Base-by-base conservation (phyloP, 2,797 vertebrate genomes). In the Cynodonichthys magdalenae region DNA sequence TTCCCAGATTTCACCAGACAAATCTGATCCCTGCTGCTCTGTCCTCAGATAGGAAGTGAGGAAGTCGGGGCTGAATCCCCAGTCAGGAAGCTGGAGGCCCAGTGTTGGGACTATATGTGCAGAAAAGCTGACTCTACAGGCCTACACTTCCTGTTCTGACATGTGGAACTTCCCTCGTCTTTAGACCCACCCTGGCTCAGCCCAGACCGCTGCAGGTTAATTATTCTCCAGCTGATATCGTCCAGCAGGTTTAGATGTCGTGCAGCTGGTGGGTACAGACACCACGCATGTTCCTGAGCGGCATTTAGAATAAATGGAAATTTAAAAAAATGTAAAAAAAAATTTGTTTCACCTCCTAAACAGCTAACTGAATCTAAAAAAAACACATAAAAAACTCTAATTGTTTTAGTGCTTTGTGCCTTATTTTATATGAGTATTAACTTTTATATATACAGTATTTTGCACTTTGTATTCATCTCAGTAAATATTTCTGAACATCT, bases 131-230 rank as follows among this genome's bases (percentile, higher is more conserved):
- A 90, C 82, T 92, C 83, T 80, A 88, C 84, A 91, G 83, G 72
- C 57, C 69, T 54, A 74, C 71, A 73, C 82, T 91, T 94, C 92
- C 90, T 93, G 91, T 93, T 93, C 92, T 91, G 84, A 91, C 85
- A 89, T 89, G 81, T 84, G 85, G 85, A 84, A 92, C 89, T 90
- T 91, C 90, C 87, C 86, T 66, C 68, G 18, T 80, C 88, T 90
- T 86, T 53, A 77, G 84, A 80, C 78, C 61, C 61, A 54, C 75
- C 51, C 24, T 24, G 59, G 69, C 51, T 62, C 12, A 52, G 49
- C 66, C 63, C 52, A 63, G 66, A 81, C 75, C 77, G 69, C 66
- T 65, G 56, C 55, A 81, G 67, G 66, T 77, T 83, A 72, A 79
- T 83, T 63, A 59, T 69, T 57, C 74, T 74, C 78, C 53, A 51